Percentiles rank a stretch among this genome's conserved stretches.
Evolutionary conservation across 1,140 invertebrate genomes (phyloP).

Genomic region (Reticulitermes speratus): DNA sequence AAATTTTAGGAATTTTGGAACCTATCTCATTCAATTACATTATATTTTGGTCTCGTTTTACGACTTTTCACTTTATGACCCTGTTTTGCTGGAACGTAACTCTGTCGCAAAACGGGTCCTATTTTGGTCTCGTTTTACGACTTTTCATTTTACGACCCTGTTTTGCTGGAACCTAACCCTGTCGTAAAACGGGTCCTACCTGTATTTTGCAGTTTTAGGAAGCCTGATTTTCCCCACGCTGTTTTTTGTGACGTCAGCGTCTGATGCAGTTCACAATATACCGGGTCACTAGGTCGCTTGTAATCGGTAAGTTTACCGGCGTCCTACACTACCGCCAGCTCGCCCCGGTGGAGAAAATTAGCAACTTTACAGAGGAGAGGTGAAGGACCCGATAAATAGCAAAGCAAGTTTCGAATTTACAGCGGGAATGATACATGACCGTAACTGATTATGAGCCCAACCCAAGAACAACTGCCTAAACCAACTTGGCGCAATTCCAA

Average conservation of each 20-base stretch:
- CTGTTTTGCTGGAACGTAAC: too few relatives aligned
- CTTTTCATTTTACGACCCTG: too few relatives aligned
- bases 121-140: too few relatives aligned
- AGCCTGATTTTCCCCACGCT: background rate
- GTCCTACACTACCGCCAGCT: background rate
- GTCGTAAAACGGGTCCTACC: too few relatives aligned
- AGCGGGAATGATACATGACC: background rate
- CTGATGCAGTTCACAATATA: background rate
- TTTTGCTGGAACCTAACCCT: too few relatives aligned
- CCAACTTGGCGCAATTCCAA: background rate
- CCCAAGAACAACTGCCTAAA: background rate
- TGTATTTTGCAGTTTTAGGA: too few relatives aligned
- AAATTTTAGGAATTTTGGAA: too few relatives aligned
- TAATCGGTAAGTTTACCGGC: background rate
- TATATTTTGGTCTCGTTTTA: too few relatives aligned
- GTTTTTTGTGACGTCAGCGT: background rate
- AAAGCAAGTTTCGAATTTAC: background rate
- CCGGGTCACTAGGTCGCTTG: background rate
- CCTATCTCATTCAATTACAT: too few relatives aligned
- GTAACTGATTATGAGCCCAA: background rate
- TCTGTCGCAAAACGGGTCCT: too few relatives aligned
- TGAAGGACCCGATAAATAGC: background rate
- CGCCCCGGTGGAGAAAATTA: background rate
- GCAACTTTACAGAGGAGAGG: background rate
- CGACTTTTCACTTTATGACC: too few relatives aligned